These are phyloP conservation scores for Cliona cf. orientalis DNA, from an alignment of 37 sponge, comb jelly and placozoan species.

Conservation along the genomic window DNA sequence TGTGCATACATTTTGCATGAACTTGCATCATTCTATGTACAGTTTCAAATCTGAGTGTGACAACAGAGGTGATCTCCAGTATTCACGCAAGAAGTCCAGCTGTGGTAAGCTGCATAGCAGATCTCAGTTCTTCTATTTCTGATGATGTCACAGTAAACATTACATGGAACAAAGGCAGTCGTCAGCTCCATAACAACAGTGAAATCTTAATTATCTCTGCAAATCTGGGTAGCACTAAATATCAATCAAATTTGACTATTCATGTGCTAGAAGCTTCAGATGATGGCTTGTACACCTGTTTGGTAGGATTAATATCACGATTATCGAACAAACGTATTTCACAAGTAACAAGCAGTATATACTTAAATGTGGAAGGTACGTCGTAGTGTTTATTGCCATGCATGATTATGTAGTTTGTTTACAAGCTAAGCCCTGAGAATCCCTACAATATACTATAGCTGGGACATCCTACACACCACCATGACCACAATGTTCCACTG, in stretches of 20 bases:
- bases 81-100: neutral
- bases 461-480: too few relatives aligned
- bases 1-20: too few relatives aligned
- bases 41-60: too few relatives aligned
- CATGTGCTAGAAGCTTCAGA: neutral
- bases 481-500: too few relatives aligned
- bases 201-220: neutral
- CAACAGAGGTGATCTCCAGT: too few relatives aligned
- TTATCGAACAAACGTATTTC: neutral
- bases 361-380: slow-evolving; percentile 17
- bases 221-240: neutral
- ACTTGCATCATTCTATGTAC: too few relatives aligned
- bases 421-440: neutral
- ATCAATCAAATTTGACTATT: neutral
- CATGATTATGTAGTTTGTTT: neutral
- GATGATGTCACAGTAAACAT: neutral
- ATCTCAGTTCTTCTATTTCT: neutral
- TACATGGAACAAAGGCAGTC: neutral
- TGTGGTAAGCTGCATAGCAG: neutral
- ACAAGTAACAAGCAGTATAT: neutral
- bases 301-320: neutral
- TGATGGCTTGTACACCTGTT: slow-evolving; percentile 19
- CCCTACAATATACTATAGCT: too few relatives aligned
- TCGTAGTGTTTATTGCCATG: neutral
- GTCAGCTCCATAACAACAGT: neutral